These are phyloP conservation scores for Acrocephalus arundinaceus DNA, from an alignment of 2,113 vertebrate genomes.

Conservation along the genomic window DNA sequence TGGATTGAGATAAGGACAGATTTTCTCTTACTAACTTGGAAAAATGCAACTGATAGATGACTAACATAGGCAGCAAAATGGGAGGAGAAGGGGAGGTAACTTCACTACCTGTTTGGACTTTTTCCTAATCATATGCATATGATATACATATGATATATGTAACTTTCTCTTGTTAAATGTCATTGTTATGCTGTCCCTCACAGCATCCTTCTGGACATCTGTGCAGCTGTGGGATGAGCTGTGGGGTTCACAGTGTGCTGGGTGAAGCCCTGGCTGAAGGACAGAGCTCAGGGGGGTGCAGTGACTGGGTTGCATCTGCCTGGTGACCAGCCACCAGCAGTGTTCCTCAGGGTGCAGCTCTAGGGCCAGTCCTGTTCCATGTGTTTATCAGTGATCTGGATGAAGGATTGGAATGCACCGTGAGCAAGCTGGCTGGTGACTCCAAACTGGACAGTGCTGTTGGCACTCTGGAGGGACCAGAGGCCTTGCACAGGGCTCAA, in stretches of 20 bases:
- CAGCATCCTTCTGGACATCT: background rate
- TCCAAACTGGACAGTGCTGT: background rate
- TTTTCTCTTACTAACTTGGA: background rate
- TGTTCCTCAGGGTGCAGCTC: background rate
- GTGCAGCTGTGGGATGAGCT: background rate
- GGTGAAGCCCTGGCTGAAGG: background rate
- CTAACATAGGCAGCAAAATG: background rate
- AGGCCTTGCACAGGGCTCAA: background rate
- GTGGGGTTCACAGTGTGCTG: background rate
- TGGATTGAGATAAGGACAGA: background rate
- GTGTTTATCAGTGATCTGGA: background rate
- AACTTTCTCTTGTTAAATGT: background rate
- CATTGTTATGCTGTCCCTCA: background rate
- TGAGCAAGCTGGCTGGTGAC: background rate
- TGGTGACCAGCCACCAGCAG: accelerated
- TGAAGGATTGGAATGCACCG: background rate
- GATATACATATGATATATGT: background rate
- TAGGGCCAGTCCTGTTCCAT: background rate
- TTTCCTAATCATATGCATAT: background rate
- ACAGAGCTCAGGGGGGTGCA: background rate
- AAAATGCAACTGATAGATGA: background rate
- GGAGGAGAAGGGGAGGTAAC: background rate
- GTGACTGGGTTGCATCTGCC: background rate
- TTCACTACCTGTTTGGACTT: background rate
- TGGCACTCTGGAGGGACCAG: background rate